Evolutionary conservation across 2,113 vertebrate species (phyloP).

Genomic region (Cygnus atratus): DNA sequence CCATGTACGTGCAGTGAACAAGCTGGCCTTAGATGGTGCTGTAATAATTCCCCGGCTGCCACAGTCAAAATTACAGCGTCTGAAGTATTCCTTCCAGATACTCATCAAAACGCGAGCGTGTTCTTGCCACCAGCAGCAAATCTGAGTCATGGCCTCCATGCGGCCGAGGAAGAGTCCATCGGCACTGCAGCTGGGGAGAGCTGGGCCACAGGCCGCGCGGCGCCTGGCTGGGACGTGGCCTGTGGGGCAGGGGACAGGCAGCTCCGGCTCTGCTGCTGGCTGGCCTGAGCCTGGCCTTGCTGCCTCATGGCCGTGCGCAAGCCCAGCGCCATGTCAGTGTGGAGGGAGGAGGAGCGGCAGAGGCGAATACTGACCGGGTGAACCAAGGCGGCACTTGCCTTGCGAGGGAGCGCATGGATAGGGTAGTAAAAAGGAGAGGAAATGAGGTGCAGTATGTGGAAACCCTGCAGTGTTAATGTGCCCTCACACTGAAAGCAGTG

Average conservation of each 20-base stretch:
- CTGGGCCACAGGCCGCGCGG: not conserved
- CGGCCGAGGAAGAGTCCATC: not conserved
- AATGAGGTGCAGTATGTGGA: not conserved
- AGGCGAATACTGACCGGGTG: not conserved
- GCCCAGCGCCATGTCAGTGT: accelerated
- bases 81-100: not conserved
- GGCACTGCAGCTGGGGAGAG: not conserved
- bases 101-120: not conserved
- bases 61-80: not conserved
- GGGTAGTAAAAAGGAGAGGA: not conserved
- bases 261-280: not conserved
- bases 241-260: accelerated
- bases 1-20: not conserved
- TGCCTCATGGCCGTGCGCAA: accelerated
- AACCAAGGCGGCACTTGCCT: not conserved
- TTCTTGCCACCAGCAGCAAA: not conserved
- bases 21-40: not conserved
- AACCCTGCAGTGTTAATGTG: not conserved
- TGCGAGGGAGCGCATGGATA: not conserved
- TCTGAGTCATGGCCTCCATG: too few relatives aligned
- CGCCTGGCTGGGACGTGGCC: not conserved
- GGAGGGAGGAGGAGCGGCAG: not conserved
- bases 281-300: not conserved
- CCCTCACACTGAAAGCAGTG: not conserved
- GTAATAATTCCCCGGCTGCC: not conserved